Conservation (phyloP, 2,797 vertebrate species). For the Dermochelys coriacea region DNA sequence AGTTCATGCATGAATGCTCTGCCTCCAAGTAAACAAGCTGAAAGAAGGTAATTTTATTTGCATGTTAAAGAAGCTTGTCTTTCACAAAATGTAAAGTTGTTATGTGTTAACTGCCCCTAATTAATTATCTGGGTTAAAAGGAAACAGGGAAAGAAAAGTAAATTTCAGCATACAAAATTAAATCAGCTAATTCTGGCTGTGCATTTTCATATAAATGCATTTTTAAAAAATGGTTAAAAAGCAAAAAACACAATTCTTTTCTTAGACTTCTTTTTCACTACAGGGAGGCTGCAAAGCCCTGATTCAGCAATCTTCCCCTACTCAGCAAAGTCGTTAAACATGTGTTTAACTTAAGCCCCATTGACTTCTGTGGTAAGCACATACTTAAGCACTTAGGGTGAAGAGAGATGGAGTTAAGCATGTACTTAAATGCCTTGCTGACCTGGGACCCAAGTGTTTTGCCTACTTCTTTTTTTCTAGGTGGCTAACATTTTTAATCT, state of each 20-base stretch:
- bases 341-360: background rate
- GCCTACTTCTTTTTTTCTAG: background rate
- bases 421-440: background rate
- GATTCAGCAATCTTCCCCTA: background rate
- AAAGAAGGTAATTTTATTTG: background rate
- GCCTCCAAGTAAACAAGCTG: constrained; percentile 3
- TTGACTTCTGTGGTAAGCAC: background rate
- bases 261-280: background rate
- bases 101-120: background rate
- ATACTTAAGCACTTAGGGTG: background rate
- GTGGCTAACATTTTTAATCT: background rate
- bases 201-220: background rate
- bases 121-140: background rate
- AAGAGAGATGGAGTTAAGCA: background rate
- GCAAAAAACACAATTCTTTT: background rate
- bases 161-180: background rate
- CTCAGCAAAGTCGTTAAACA: background rate
- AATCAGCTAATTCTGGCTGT: background rate
- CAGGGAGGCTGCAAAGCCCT: background rate
- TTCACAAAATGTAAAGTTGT: background rate
- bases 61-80: background rate
- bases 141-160: background rate
- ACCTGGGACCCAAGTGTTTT: background rate
- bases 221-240: background rate
- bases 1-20: background rate